Base-by-base conservation (phyloP, 30 jellyfish, hydroid and myxozoan genomes). In the Hydra vulgaris region DNA sequence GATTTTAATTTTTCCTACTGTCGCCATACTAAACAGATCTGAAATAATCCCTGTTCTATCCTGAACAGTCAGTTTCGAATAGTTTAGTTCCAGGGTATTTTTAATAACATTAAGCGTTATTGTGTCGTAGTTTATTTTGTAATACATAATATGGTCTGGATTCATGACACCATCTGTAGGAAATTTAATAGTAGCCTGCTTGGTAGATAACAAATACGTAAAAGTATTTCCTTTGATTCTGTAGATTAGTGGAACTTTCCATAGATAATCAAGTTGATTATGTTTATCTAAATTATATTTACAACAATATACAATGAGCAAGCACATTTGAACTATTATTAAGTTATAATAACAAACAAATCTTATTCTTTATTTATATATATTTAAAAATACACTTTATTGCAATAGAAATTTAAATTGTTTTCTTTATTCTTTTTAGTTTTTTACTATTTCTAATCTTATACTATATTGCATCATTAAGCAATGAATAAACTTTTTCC, bases 231-330 rank as follows among this genome's bases (percentile, higher is more conserved):
- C 84, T 17, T 68, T 80, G 22, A 19, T 70, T 68, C 17, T 78
- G 83, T 74, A 87, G 18, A 90, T 87, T 4, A 92, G 74, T 0
- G 98, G 98, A 0, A 87, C 85, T 23, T 76, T 75, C 98, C 98
- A 92, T 21, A 7, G 8, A 23, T 80, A 80, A 55, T 66, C n/a
- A n/a, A n/a, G n/a, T n/a, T n/a, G n/a, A n/a, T n/a, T n/a, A n/a
- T n/a, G n/a, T n/a, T n/a, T n/a, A n/a, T n/a, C n/a, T n/a, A n/a
- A n/a, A n/a, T n/a, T n/a, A n/a, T n/a, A n/a, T n/a, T n/a, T n/a
- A n/a, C n/a, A n/a, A n/a, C n/a, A n/a, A n/a, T n/a, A n/a, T n/a
- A n/a, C n/a, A n/a, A n/a, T n/a, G n/a, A n/a, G n/a, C n/a, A n/a
- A n/a, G n/a, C n/a, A n/a, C n/a, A n/a, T n/a, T n/a, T n/a, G n/a